Conservation (phyloP, 2,113 vertebrate species). For the Orientallactaga bullata region DNA sequence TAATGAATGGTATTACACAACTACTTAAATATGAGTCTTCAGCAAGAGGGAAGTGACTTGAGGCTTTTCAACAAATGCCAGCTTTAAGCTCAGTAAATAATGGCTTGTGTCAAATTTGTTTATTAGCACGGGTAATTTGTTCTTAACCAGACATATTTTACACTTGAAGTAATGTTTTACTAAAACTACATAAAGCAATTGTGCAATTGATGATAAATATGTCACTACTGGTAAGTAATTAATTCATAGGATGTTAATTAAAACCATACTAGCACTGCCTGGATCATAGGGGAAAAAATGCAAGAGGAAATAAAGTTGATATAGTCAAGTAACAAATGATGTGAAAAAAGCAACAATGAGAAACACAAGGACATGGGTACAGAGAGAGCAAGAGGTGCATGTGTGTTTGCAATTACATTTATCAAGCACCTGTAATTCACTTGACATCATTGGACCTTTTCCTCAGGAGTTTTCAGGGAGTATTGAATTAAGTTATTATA, state of each 20-base stretch:
- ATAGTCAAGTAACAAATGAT: slow-evolving; percentile 32
- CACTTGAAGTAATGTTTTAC: slow-evolving; percentile 78
- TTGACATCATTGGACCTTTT: not conserved
- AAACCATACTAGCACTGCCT: slow-evolving; percentile 45
- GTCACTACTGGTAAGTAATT: slow-evolving; percentile 77
- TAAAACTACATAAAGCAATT: slow-evolving; percentile 75
- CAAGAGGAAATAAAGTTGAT: slow-evolving; percentile 52
- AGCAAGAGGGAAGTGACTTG: slow-evolving; percentile 74
- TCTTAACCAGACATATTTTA: slow-evolving; percentile 80
- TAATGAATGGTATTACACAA: slow-evolving; percentile 75
- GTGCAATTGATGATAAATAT: slow-evolving; percentile 80
- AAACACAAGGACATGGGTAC: not conserved
- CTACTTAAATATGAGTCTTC: slow-evolving; percentile 77
- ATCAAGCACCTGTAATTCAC: not conserved
- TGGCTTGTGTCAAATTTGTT: slow-evolving; percentile 77
- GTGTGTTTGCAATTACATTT: not conserved
- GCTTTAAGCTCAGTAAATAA: slow-evolving; percentile 75
- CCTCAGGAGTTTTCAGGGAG: slow-evolving; percentile 9
- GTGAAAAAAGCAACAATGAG: slow-evolving; percentile 7
- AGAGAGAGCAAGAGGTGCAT: not conserved
- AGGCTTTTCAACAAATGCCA: slow-evolving; percentile 73
- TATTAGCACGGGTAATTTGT: slow-evolving; percentile 78
- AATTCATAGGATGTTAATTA: slow-evolving; percentile 73
- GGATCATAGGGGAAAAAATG: slow-evolving; percentile 56
- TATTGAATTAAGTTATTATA: not conserved